Base-by-base conservation (phyloP, 2,113 vertebrate genomes). In the Vulpes lagopus region DNA sequence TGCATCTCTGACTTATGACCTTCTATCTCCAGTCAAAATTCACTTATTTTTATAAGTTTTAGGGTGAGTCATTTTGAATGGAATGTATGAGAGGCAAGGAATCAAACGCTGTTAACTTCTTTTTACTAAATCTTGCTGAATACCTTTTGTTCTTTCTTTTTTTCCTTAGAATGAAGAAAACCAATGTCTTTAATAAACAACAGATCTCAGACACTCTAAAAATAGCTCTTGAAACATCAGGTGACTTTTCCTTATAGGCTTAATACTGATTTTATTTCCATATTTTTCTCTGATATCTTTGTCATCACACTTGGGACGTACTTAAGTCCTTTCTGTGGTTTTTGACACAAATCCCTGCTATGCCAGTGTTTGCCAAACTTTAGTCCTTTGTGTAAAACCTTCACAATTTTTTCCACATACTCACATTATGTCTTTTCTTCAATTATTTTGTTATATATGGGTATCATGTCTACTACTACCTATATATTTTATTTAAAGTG, bases 201-300 rank as follows among this genome's bases (percentile, higher is more conserved):
- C 8, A 86, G 25, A 27, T 67, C 23, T 95, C 91, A 85, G 30
- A 82, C 32, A 59, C 19, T 5, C 49, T 85, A 81, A 95, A 76
- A 91, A 93, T 78, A 94, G 32, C 38, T 59, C 51, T 95, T 80
- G 16, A 94, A 88, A 84, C 23, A 92, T 80, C 30, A 84, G 62
- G 15, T 3, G 15, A 19, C 86, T 60, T 95, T 94, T 76, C 30
- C 53, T 79, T 64, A 3, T 53, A 4, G 32, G 1, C 2, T 94
- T 88, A 95, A 76, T 93, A 81, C 69, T 83, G 89, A 95, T 96
- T 96, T 97, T 80, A 95, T 73, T 95, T 92, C 76, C 71, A n/a
- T 65, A 15, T 88, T 69, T 74, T 89, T 64, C 78, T 60, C 49
- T 91, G 60, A 27, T 71, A 32, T 93, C 51, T 97, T 91, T 95